Base-by-base conservation (phyloP, 2,888 invertebrate species). In the Synanthedon myopaeformis region DNA sequence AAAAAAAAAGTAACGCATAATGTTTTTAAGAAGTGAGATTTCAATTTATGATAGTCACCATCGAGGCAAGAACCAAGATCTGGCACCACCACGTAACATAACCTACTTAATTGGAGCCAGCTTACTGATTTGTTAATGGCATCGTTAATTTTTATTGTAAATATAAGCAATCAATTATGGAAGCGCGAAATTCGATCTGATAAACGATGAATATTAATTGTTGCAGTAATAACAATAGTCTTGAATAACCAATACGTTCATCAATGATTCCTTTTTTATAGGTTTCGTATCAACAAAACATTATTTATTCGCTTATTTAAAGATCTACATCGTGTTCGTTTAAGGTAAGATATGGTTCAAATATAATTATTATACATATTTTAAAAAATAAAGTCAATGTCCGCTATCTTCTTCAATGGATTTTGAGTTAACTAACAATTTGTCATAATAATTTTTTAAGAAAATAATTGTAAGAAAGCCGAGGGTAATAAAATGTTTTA, bases 111-210 rank as follows among this genome's bases (percentile, higher is more conserved):
- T 82, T 82, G 81, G 76, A 80, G 73, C 67, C 67, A 61, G 67
- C 66, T 75, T 74, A 80, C 77, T 79, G 80, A 82, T 83, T 82
- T 80, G 79, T 81, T 79, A 79, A 79, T 78, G 74, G 70, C 69
- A 71, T 76, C 72, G 73, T 81, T 78, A 75, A 71, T 69, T 73
- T 76, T 75, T 72, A 79, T 74, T 70, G 72, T 64, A 67, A 69
- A 71, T 69, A 69, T 67, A 66, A 62, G 61, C 65, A 68, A 71
- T 69, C 67, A 64, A 64, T 66, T 70, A 45, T 45, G 49, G 10
- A 49, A 49, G 17, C 45, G 45, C 45, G 45, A 49, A 49, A 49
- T 45, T 45, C 45, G 45, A 49, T 49, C 49, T 17, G 49, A 49
- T 19, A 49, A 5, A 12, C 17, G 23, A 14, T 17, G 41, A 41